Percentiles rank a stretch among this genome's conserved stretches.
Conservation (phyloP, 2,797 vertebrate species). For the Bufotes viridis region DNA sequence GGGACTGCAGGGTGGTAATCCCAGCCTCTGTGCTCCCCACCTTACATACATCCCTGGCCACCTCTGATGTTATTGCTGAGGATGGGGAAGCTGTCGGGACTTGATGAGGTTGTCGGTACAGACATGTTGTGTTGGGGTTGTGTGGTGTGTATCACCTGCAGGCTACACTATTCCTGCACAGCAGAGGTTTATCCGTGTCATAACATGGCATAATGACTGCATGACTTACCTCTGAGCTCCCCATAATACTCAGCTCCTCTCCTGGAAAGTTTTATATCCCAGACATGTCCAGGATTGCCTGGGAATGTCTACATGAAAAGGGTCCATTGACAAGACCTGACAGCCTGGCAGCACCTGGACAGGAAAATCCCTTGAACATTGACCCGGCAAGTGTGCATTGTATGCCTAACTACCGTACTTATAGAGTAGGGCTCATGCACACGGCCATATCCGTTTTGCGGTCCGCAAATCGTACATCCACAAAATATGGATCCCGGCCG, state of each 20-base stretch:
- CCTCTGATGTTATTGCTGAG: conserved; percentile 48
- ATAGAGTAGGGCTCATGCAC: too few species aligned
- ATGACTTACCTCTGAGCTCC: conserved; percentile 69
- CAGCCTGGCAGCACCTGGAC: conserved; percentile 72
- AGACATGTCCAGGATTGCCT: conserved; percentile 69
- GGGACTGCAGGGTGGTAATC: neutral
- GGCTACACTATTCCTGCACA: conserved; percentile 71
- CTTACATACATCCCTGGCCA: neutral
- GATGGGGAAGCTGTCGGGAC: conserved; percentile 72
- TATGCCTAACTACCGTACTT: too few species aligned
- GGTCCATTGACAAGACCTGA: conserved; percentile 70
- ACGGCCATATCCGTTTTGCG: too few species aligned
- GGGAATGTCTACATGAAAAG: conserved; percentile 72
- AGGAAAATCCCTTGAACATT: conserved; percentile 45
- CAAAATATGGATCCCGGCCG: too few species aligned
- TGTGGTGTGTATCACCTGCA: conserved; percentile 64
- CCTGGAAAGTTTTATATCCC: conserved; percentile 68
- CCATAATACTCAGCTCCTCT: conserved; percentile 66
- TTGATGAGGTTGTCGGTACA: conserved; percentile 72
- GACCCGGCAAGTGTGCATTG: neutral
- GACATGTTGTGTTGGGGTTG: conserved; percentile 69
- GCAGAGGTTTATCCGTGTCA: conserved; percentile 72
- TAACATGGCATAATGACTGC: conserved; percentile 73
- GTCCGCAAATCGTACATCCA: too few species aligned
- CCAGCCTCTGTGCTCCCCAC: neutral